phyloP scores from a whole-genome alignment of 2,797 vertebrate genomes.

The Hypotaenidia okinawae region DNA sequence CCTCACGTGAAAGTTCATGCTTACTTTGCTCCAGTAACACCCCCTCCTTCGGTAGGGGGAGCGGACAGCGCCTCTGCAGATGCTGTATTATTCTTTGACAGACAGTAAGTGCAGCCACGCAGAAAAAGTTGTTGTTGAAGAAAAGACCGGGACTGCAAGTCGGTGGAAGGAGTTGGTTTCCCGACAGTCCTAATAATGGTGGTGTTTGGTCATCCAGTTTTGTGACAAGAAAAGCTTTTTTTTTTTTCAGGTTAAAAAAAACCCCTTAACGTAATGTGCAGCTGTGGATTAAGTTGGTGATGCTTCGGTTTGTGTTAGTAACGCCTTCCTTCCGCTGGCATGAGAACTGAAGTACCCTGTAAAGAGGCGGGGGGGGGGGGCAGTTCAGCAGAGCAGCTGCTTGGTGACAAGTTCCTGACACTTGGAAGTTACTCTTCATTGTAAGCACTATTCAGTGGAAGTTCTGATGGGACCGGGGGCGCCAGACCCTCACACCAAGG shows the following conservation, averaged over 20 bases:
- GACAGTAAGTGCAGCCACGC: conserved; percentile 78
- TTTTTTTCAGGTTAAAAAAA: conserved; percentile 60
- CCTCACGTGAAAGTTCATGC: conserved; percentile 93
- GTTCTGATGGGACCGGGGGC: not conserved
- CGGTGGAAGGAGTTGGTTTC: not conserved
- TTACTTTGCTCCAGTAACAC: conserved; percentile 93
- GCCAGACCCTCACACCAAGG: not conserved
- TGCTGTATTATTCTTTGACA: conserved; percentile 93
- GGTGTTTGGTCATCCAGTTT: conserved; percentile 38
- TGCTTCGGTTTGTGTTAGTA: conserved; percentile 50
- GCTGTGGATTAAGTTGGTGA: conserved; percentile 59
- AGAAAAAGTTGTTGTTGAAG: not conserved
- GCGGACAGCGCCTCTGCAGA: conserved; percentile 89
- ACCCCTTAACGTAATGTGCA: conserved; percentile 31
- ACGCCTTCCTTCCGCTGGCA: conserved; percentile 54
- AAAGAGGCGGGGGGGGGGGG: not conserved
- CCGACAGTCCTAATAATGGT: not conserved
- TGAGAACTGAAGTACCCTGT: conserved; percentile 10
- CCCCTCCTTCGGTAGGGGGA: conserved; percentile 87
- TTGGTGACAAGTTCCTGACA: not conserved
- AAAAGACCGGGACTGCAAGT: not conserved
- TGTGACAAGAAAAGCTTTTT: conserved; percentile 55
- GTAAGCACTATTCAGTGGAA: not conserved
- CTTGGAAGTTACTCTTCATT: not conserved
- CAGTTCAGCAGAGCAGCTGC: not conserved